A percentile compares a stretch with the other conserved stretches of the same genome.
These are phyloP conservation scores for Drosophila colorata DNA, from an alignment of 2,888 invertebrate species.

Conservation along the genomic window DNA sequence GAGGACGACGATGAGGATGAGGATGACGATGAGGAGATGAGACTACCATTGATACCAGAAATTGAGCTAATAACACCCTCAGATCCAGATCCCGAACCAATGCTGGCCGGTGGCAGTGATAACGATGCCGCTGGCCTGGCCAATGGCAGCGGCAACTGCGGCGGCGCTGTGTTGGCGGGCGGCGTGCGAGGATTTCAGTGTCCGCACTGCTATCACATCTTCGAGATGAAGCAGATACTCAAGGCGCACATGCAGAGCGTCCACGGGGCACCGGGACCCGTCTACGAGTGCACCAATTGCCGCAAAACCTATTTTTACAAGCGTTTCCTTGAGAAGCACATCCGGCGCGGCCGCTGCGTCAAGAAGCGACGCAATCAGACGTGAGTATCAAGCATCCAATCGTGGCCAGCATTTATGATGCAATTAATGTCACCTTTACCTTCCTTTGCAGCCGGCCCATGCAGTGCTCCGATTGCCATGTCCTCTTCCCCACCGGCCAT, in stretches of 20 bases:
- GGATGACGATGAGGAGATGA: conserved; percentile 80
- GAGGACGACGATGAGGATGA: conserved; percentile 53
- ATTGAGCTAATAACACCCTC: conserved; percentile 84
- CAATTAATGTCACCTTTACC: not conserved
- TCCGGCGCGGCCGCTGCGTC: conserved; percentile 84
- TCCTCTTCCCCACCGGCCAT: conserved; percentile 84
- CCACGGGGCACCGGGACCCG: conserved; percentile 83
- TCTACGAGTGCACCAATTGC: conserved; percentile 84
- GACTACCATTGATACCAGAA: conserved; percentile 84
- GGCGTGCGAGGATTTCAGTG: conserved; percentile 82
- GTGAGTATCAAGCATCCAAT: conserved; percentile 59
- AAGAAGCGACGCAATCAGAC: conserved; percentile 85
- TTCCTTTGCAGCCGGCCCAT: conserved; percentile 81
- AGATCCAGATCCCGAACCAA: conserved; percentile 66
- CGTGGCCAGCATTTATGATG: not conserved
- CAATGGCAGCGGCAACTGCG: conserved; percentile 20
- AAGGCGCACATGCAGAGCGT: conserved; percentile 84
- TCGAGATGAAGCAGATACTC: conserved; percentile 83
- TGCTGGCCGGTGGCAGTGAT: conserved; percentile 31
- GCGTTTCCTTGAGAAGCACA: conserved; percentile 84
- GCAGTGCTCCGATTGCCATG: conserved; percentile 84
- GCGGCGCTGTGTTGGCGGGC: not conserved
- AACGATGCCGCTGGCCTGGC: conserved; percentile 17
- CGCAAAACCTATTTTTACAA: conserved; percentile 85
- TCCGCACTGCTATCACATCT: conserved; percentile 82